Evolutionary conservation across 2,113 vertebrate species (phyloP).

Genomic region (Urocynchramus pylzowi): DNA sequence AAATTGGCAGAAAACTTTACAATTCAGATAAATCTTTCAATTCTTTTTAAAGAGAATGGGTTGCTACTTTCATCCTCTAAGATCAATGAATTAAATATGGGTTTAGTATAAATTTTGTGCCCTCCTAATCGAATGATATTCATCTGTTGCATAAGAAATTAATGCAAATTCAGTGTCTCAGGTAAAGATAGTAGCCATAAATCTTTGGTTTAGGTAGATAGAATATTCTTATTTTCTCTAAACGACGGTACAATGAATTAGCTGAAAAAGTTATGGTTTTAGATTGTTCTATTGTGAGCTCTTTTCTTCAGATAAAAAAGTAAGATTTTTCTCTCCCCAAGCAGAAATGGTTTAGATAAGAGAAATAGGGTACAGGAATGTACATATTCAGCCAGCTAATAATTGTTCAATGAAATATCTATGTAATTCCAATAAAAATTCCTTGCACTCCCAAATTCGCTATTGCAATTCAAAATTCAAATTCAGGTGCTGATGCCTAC

Average conservation of each 20-base stretch:
- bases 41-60: background rate
- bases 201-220: background rate
- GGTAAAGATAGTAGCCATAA: background rate
- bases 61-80: background rate
- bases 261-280: background rate
- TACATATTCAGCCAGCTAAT: background rate
- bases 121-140: background rate
- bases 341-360: background rate
- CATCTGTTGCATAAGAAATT: background rate
- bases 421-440: background rate
- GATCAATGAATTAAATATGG: slow-evolving; percentile 3
- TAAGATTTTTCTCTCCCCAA: background rate
- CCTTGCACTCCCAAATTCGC: background rate
- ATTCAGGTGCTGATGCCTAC: background rate
- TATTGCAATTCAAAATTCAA: slow-evolving; percentile 8
- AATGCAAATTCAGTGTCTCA: background rate
- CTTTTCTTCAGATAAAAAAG: background rate
- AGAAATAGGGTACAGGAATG: background rate
- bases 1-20: background rate
- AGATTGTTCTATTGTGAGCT: background rate
- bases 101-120: background rate
- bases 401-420: background rate
- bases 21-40: background rate
- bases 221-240: background rate
- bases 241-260: background rate